A percentile compares a stretch with the other conserved stretches of the same genome.
These are phyloP conservation scores for Cottoperca gobio DNA, from an alignment of 2,797 vertebrate genomes.

Conservation along the genomic window DNA sequence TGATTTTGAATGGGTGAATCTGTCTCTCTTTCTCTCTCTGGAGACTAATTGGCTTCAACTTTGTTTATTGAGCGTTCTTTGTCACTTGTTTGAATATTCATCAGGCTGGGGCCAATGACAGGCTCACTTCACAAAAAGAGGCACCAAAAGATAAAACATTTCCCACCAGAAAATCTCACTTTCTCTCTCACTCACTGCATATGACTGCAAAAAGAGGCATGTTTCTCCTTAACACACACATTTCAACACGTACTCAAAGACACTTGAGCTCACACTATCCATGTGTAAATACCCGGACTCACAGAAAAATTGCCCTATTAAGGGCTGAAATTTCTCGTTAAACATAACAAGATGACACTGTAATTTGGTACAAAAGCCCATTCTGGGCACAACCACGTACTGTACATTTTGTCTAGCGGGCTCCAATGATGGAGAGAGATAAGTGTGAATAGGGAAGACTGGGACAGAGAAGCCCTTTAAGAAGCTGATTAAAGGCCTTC, in stretches of 20 bases:
- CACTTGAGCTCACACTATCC: neutral
- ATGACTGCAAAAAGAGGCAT: constrained; percentile 22
- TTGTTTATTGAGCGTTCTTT: constrained; percentile 73
- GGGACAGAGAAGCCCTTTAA: constrained; percentile 66
- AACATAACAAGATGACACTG: constrained; percentile 7
- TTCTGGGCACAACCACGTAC: neutral
- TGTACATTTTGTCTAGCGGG: constrained; percentile 5
- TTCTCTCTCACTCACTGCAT: constrained; percentile 40
- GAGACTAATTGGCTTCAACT: constrained; percentile 70
- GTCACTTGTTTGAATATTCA: constrained; percentile 82
- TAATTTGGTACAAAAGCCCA: neutral
- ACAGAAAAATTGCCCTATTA: neutral
- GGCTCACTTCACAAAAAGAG: constrained; percentile 62
- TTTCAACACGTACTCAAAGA: constrained; percentile 1
- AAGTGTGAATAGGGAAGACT: constrained; percentile 24
- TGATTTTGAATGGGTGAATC: constrained; percentile 17
- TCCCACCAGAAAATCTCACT: constrained; percentile 76
- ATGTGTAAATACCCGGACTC: neutral
- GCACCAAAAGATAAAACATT: constrained; percentile 65
- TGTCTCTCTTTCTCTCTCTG: constrained; percentile 16
- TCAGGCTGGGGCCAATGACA: constrained; percentile 65
- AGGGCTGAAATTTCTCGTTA: neutral
- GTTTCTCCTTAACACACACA: constrained; percentile 3
- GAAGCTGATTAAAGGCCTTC: constrained; percentile 45
- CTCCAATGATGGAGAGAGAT: constrained; percentile 21